These are phyloP conservation scores for Delphinapterus leucas DNA, from an alignment of 2,113 vertebrate genomes.

Conservation along the genomic window DNA sequence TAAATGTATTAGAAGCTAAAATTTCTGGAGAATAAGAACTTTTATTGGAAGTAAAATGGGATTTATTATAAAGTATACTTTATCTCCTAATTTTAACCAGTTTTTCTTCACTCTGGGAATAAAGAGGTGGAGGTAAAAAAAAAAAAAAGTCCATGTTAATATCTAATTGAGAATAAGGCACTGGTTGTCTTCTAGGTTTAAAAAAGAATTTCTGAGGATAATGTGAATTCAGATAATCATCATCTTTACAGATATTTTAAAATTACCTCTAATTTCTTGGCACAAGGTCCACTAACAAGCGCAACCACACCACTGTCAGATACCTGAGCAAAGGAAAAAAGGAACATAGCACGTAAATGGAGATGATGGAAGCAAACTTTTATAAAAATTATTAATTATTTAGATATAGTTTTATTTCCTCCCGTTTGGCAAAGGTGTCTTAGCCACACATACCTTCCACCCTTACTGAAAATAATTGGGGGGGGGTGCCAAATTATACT, in stretches of 20 bases:
- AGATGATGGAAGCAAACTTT: neutral
- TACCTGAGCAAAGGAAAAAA: conserved; percentile 80
- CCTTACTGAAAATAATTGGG: conserved; percentile 13
- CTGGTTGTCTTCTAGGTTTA: neutral
- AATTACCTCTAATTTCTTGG: conserved; percentile 88
- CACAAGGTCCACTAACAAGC: conserved; percentile 87
- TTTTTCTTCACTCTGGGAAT: neutral
- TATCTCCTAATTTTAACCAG: neutral
- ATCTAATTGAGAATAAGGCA: conserved; percentile 2
- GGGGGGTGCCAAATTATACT: neutral
- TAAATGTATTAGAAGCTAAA: conserved; percentile 1
- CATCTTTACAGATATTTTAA: neutral
- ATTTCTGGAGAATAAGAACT: neutral
- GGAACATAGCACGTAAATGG: neutral
- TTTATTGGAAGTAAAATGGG: neutral
- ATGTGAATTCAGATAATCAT: neutral
- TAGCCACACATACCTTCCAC: neutral
- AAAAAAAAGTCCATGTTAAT: neutral
- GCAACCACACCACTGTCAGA: conserved; percentile 88
- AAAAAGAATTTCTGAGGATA: conserved; percentile 22
- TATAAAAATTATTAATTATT: neutral
- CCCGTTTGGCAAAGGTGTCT: neutral
- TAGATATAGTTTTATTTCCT: neutral
- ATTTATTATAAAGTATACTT: neutral
- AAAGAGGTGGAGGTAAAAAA: neutral